Evolutionary conservation across 2,888 invertebrate genomes (phyloP).

Genomic region (Leuctra nigra): DNA sequence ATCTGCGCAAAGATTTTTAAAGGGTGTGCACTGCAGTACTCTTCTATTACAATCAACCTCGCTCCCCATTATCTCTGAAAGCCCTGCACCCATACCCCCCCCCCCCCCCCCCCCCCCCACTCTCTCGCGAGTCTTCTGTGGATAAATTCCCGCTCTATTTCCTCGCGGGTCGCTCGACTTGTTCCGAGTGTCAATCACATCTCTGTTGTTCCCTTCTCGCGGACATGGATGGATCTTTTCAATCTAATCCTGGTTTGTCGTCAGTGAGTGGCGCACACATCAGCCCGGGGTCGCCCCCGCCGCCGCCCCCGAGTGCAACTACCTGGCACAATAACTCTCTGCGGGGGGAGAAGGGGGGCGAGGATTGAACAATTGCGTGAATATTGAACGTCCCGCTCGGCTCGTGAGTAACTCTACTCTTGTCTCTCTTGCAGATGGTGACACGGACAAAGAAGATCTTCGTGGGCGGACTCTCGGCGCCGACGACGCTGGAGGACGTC

Average conservation of each 20-base stretch:
- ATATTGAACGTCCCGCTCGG: no score
- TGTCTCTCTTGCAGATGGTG: conserved; percentile 77
- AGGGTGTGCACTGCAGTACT: neutral
- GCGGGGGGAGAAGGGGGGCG: no score
- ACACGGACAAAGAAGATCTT: conserved; percentile 99
- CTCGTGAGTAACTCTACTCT: neutral
- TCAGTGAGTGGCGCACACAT: no score
- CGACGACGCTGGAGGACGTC: conserved; percentile 98
- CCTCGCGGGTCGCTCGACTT: conserved; percentile 4
- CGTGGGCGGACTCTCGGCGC: conserved; percentile 98
- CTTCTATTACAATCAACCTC: conserved; percentile 5
- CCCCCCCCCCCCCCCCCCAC: no score
- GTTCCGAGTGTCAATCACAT: conserved; percentile 7
- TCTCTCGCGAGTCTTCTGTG: neutral
- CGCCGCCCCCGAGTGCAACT: no score
- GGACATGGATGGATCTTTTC: neutral
- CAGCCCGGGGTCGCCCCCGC: neutral
- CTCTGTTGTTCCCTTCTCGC: neutral
- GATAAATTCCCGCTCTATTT: conserved; percentile 9
- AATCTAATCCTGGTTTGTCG: neutral
- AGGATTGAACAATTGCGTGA: no score
- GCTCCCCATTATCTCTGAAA: neutral
- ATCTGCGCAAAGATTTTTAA: neutral
- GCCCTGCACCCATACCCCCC: neutral
- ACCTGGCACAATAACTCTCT: no score